These are phyloP conservation scores for Pluvialis apricaria DNA, from an alignment of 2,113 vertebrate genomes.

Conservation along the genomic window DNA sequence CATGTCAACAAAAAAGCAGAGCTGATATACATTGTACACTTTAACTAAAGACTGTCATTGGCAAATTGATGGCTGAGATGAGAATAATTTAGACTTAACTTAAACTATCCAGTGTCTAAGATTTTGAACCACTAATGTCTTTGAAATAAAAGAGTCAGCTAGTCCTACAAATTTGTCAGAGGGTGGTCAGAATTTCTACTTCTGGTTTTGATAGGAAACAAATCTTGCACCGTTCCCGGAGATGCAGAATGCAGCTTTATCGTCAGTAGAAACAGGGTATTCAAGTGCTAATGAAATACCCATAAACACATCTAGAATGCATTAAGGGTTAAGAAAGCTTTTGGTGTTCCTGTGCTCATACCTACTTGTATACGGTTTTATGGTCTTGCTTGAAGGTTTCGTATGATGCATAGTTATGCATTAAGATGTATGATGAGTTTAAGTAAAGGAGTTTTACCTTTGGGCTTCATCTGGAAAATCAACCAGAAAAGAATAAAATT, in stretches of 20 bases:
- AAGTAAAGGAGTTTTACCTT: conserved; percentile 28
- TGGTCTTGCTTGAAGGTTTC: conserved; percentile 22
- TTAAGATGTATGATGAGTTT: conserved; percentile 13
- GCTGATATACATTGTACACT: not conserved
- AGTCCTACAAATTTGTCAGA: not conserved
- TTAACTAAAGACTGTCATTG: not conserved
- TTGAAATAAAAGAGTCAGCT: conserved; percentile 52
- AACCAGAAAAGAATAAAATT: not conserved
- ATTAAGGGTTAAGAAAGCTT: conserved; percentile 10
- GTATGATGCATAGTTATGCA: conserved; percentile 25
- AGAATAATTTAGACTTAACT: not conserved
- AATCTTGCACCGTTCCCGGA: conserved; percentile 10
- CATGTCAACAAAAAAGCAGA: not conserved
- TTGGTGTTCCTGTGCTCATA: not conserved
- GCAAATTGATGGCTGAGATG: not conserved
- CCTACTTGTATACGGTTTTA: not conserved
- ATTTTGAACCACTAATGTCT: conserved; percentile 36
- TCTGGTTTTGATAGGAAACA: conserved; percentile 59
- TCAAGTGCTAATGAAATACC: conserved; percentile 14
- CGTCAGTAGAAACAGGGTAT: not conserved
- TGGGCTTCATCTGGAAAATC: conserved; percentile 23
- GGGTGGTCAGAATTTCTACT: conserved; percentile 42
- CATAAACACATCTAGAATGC: conserved; percentile 13
- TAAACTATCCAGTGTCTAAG: not conserved
- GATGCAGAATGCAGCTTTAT: not conserved